Conservation (phyloP, 2,888 invertebrate species). For the Hirtodrosophila trivittata region DNA sequence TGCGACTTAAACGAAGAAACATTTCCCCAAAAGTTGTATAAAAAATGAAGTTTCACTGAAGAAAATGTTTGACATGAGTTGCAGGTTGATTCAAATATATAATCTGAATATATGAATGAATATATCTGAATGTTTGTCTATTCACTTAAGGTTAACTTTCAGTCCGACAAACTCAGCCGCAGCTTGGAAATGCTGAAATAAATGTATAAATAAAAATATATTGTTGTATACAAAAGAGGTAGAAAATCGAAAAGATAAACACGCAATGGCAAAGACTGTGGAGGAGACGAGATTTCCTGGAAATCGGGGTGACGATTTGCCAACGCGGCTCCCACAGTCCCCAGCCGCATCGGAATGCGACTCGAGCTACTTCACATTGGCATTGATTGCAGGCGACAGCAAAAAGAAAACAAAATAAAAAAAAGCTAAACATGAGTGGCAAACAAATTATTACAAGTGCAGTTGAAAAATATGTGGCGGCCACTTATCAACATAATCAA, state of each 20-base stretch:
- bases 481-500: constrained; percentile 78
- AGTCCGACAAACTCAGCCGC: no score
- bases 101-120: no score
- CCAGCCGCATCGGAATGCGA: constrained; percentile 42
- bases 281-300: constrained; percentile 52
- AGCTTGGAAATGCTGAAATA: constrained; percentile 29
- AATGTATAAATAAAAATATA: constrained; percentile 11
- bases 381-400: constrained; percentile 56
- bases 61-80: no score
- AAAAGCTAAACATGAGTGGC: constrained; percentile 68
- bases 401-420: constrained; percentile 1
- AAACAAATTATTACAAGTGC: constrained; percentile 80
- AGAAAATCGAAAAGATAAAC: constrained; percentile 64
- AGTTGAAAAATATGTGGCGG: constrained; percentile 72
- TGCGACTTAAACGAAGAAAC: no score
- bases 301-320: constrained; percentile 55
- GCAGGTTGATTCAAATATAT: no score
- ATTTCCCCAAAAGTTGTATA: no score
- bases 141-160: no score
- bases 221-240: no score
- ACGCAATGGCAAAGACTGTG: constrained; percentile 52
- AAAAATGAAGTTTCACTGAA: no score
- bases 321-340: constrained; percentile 61
- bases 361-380: constrained; percentile 49
- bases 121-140: no score